phyloP scores from a whole-genome alignment of 2,113 vertebrate genomes.

The Thalassoma bifasciatum region DNA sequence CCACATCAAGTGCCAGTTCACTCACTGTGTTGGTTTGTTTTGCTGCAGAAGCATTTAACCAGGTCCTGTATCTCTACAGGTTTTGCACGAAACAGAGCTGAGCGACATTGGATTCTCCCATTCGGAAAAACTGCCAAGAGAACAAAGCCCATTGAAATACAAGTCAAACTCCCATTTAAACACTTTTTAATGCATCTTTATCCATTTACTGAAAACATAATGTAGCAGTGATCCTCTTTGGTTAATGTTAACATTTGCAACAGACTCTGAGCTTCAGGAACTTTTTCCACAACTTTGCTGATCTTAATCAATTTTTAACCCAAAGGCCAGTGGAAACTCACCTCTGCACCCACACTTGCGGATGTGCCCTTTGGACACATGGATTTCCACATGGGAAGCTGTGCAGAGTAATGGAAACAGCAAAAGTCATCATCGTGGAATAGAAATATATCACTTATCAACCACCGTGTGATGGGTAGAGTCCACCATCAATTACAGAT shows the following conservation, averaged over 20 bases:
- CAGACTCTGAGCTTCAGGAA: neutral
- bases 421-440: conserved; percentile 11
- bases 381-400: conserved; percentile 8
- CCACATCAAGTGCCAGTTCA: neutral
- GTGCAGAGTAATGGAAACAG: conserved; percentile 5
- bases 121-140: conserved; percentile 9
- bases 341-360: conserved; percentile 58
- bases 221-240: too few relatives aligned
- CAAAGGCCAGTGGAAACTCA: conserved; percentile 29
- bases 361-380: conserved; percentile 1
- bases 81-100: neutral
- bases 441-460: conserved; percentile 38
- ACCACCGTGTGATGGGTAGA: neutral
- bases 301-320: conserved; percentile 3
- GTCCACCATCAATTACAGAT: too few relatives aligned
- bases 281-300: neutral
- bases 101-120: conserved; percentile 6
- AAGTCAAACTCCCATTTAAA: neutral
- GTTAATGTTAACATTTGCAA: too few relatives aligned
- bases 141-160: neutral
- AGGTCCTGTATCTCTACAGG: fast-evolving
- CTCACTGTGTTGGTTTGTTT: conserved; percentile 34
- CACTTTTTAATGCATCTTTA: neutral
- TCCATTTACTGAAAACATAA: too few relatives aligned
- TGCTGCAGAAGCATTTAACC: conserved; percentile 49